These are phyloP conservation scores for Pseudocheirus occidentalis DNA, from an alignment of 2,797 vertebrate species.

Conservation along the genomic window DNA sequence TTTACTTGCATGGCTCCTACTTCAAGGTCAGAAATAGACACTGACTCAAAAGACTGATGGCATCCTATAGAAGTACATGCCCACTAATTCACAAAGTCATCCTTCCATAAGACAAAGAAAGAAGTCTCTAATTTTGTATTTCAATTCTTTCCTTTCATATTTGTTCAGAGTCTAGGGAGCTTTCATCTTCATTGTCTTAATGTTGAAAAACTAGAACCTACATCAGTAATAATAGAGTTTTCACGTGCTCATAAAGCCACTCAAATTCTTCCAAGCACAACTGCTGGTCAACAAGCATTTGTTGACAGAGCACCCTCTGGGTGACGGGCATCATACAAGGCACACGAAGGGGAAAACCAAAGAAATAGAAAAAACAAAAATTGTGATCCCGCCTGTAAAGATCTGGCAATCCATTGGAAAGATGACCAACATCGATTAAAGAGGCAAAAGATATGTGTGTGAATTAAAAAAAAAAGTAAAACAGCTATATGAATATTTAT, in stretches of 20 bases:
- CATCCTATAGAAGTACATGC: background rate
- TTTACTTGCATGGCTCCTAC: background rate
- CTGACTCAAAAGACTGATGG: background rate
- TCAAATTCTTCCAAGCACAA: constrained; percentile 21
- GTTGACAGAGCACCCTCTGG: background rate
- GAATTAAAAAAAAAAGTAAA: background rate
- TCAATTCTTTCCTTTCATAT: constrained; percentile 3
- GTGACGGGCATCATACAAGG: background rate
- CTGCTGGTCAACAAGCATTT: background rate
- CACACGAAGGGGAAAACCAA: background rate
- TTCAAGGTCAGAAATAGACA: background rate
- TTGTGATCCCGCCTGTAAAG: background rate
- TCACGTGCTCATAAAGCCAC: background rate
- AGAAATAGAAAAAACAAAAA: background rate
- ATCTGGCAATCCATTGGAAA: background rate
- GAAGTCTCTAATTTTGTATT: background rate
- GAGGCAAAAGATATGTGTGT: background rate
- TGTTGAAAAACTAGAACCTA: background rate
- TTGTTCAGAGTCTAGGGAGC: background rate
- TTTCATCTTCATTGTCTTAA: background rate
- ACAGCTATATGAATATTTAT: background rate
- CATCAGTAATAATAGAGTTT: background rate
- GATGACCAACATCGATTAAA: background rate
- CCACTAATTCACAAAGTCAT: constrained; percentile 4
- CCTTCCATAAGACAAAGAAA: constrained; percentile 36